These are phyloP conservation scores for Equus quagga DNA, from an alignment of 2,113 vertebrate genomes.

Conservation along the genomic window DNA sequence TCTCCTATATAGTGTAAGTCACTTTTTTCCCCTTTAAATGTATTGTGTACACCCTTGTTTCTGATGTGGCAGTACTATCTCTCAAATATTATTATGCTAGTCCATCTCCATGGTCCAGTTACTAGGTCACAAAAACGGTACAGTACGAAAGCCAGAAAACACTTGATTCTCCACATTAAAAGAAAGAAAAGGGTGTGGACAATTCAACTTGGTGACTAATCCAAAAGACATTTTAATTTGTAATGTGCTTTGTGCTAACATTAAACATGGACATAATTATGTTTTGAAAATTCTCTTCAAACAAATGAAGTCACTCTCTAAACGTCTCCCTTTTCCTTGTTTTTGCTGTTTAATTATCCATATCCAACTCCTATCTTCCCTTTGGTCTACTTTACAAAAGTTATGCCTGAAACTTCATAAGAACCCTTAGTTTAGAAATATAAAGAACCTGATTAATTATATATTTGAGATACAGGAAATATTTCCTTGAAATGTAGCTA, in stretches of 20 bases:
- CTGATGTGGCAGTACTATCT: neutral
- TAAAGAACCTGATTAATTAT: neutral
- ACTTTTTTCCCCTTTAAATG: neutral
- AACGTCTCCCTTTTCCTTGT: neutral
- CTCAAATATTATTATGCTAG: neutral
- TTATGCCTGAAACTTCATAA: conserved; percentile 9
- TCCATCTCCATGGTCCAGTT: neutral
- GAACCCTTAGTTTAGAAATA: conserved; percentile 23
- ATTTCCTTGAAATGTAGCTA: neutral
- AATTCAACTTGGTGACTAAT: conserved; percentile 70
- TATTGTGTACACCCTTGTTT: neutral
- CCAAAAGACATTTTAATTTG: conserved; percentile 55
- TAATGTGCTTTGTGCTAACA: conserved; percentile 49
- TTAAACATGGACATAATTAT: conserved; percentile 63
- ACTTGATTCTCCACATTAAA: conserved; percentile 58
- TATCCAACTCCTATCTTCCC: neutral
- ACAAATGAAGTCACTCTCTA: conserved; percentile 73
- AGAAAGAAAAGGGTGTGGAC: conserved; percentile 44
- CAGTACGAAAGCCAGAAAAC: conserved; percentile 18
- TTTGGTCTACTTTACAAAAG: neutral
- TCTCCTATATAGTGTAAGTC: neutral
- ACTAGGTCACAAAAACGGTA: neutral
- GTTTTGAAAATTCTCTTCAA: conserved; percentile 63
- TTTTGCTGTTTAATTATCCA: conserved; percentile 57
- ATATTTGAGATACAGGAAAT: neutral